Evolutionary conservation across 2,797 vertebrate species (phyloP).

Genomic region (Rhynchotus rufescens): DNA sequence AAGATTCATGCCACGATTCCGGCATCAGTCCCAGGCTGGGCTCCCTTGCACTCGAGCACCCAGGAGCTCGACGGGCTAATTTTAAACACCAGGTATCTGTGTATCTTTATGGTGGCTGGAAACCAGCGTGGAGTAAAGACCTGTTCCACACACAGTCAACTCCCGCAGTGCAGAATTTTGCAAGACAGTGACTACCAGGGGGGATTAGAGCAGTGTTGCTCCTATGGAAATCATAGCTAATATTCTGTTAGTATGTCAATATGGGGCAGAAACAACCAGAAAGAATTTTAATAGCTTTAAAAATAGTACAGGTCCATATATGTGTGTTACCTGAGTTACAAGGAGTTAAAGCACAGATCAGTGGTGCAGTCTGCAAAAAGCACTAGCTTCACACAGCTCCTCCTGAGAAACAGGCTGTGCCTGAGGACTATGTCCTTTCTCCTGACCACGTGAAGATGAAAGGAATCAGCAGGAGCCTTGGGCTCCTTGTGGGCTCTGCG

Average conservation of each 20-base stretch:
- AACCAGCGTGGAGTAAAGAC: not conserved
- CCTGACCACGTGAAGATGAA: not conserved
- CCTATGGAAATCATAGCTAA: not conserved
- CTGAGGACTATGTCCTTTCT: not conserved
- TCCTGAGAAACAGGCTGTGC: not conserved
- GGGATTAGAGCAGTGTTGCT: not conserved
- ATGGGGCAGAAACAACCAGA: not conserved
- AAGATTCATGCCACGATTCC: fast-evolving
- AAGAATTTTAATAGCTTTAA: not conserved
- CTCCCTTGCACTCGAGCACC: not conserved
- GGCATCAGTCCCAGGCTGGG: not conserved
- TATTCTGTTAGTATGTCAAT: not conserved
- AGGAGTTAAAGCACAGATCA: not conserved
- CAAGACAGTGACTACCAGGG: fast-evolving
- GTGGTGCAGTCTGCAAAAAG: not conserved
- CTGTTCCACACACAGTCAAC: not conserved
- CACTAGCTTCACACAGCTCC: not conserved
- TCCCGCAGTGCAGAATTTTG: not conserved
- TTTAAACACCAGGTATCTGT: not conserved
- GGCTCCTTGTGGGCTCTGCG: not conserved
- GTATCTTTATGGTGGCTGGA: not conserved
- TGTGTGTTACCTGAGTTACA: not conserved
- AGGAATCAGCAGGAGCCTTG: not conserved
- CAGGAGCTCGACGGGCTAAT: not conserved
- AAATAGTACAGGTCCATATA: not conserved